A percentile compares a stretch with the other conserved stretches of the same genome.
Evolutionary conservation across 2,888 invertebrate species (phyloP).

Genomic region (Apotomis capreana): DNA sequence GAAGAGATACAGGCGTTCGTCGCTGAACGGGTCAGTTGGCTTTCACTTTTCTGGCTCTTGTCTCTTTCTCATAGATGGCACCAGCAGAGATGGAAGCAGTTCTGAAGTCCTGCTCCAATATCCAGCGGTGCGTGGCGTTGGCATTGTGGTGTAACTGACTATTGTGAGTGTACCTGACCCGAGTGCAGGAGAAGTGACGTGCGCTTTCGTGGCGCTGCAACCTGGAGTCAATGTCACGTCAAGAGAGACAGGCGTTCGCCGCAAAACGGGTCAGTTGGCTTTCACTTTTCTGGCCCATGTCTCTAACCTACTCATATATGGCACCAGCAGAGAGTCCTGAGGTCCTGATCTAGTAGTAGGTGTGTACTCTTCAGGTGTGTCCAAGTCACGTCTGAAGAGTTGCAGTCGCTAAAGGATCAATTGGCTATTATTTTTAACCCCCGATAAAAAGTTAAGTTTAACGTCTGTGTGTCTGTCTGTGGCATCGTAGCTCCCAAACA

Average conservation of each 20-base stretch:
- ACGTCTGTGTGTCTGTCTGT: no score
- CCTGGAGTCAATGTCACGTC: constrained; percentile 76
- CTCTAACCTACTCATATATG: no score
- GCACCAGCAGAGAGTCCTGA: background rate
- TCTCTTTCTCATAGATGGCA: no score
- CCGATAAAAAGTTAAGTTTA: no score
- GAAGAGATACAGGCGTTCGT: constrained; percentile 84
- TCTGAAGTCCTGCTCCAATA: background rate
- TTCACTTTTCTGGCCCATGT: no score
- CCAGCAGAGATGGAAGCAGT: constrained; percentile 18
- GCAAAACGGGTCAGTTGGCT: constrained; percentile 71
- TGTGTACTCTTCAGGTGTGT: constrained; percentile 45
- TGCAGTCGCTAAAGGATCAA: constrained; percentile 81
- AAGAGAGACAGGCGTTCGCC: constrained; percentile 83
- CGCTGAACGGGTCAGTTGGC: constrained; percentile 70
- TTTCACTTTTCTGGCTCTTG: no score
- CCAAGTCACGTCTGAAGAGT: constrained; percentile 80
- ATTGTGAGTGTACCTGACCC: constrained; percentile 86
- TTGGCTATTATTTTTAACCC: no score
- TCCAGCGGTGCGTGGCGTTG: constrained; percentile 88
- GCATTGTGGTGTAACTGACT: no score
- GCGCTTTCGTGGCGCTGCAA: constrained; percentile 88
- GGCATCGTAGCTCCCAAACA: no score
- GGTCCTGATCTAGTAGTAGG: constrained; percentile 44
- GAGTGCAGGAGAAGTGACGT: constrained; percentile 88